Evolutionary conservation across 2,797 vertebrate species (phyloP).

Genomic region (Micromesistius poutassou): DNA sequence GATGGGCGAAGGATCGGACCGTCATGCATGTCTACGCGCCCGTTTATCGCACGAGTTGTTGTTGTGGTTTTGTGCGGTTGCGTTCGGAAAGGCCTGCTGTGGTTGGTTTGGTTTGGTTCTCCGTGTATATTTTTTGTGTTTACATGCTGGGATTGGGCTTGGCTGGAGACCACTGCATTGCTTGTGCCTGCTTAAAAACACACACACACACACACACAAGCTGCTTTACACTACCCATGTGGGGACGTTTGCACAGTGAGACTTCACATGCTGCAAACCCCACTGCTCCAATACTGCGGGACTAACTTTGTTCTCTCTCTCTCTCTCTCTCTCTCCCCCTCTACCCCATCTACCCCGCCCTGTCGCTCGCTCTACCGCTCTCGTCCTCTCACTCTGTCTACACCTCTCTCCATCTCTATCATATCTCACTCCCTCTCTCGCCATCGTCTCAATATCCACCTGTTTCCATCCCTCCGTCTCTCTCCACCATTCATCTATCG

Average conservation of each 20-base stretch:
- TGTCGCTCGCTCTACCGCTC: too few relatives aligned
- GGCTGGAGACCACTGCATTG: not conserved
- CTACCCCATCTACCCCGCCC: not conserved
- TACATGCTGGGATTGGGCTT: not conserved
- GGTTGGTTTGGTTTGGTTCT: not conserved
- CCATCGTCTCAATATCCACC: too few relatives aligned
- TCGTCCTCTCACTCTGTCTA: too few relatives aligned
- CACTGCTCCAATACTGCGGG: not conserved
- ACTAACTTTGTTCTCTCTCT: not conserved
- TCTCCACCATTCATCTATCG: not conserved
- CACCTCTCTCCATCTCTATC: too few relatives aligned
- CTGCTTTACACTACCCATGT: not conserved
- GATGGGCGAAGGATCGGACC: not conserved
- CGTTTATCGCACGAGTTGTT: not conserved
- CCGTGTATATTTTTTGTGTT: constrained; percentile 7
- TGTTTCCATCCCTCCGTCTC: too few relatives aligned
- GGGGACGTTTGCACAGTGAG: not conserved
- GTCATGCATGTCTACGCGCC: not conserved
- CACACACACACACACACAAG: not conserved
- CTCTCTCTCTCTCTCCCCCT: not conserved
- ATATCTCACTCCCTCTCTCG: too few relatives aligned
- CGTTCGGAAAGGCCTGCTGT: too few relatives aligned
- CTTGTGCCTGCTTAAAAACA: not conserved
- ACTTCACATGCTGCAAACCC: not conserved
- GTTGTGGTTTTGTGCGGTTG: not conserved